Conservation (phyloP, 2,113 vertebrate species). For the Caranx ignobilis region DNA sequence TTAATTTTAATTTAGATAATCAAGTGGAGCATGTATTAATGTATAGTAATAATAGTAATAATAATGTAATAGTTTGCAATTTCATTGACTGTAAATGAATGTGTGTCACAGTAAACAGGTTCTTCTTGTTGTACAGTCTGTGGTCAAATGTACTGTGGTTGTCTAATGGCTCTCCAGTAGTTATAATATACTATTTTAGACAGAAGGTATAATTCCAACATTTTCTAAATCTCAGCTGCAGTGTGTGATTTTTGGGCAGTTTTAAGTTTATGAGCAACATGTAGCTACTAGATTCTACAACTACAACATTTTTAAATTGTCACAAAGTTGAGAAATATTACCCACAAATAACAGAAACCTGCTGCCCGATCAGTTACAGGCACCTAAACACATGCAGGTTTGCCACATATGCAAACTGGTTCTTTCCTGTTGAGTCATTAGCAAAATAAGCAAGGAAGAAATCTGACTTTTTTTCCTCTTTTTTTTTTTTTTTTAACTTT, state of each 20-base stretch:
- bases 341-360: background rate
- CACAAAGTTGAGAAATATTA: background rate
- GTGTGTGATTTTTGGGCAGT: background rate
- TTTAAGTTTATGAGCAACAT: background rate
- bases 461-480: background rate
- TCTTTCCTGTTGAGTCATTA: slow-evolving; percentile 16
- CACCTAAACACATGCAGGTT: background rate
- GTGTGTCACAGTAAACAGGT: background rate
- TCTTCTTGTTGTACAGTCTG: background rate
- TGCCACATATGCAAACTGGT: background rate
- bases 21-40: background rate
- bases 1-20: background rate
- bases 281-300: background rate
- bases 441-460: background rate
- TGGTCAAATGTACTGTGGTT: background rate
- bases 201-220: background rate
- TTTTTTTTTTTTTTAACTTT: background rate
- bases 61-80: background rate
- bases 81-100: background rate
- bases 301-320: background rate
- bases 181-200: background rate
- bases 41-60: background rate
- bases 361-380: background rate
- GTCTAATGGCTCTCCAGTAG: background rate
- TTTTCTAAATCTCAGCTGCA: background rate